Evolutionary conservation across 2,888 invertebrate genomes (phyloP).

Genomic region (Acanthococcus lagerstroemiae): DNA sequence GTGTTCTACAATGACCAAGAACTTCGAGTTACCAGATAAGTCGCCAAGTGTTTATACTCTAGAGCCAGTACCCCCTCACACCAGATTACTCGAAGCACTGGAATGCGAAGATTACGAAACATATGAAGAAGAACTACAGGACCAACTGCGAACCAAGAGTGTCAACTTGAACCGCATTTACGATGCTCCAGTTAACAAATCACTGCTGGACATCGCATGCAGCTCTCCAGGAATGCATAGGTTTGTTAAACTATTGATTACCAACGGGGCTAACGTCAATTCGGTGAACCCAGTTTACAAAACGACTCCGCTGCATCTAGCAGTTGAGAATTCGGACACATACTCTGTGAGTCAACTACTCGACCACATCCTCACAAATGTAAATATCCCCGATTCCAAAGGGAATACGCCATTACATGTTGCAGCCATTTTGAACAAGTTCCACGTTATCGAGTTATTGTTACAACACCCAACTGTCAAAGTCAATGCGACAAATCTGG

Average conservation of each 20-base stretch:
- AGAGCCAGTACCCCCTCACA: slow-evolving; percentile 40
- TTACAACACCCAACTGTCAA: slow-evolving; percentile 39
- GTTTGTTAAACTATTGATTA: slow-evolving; percentile 50
- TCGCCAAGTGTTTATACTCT: no score
- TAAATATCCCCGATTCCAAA: slow-evolving; percentile 45
- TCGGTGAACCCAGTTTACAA: slow-evolving; percentile 48
- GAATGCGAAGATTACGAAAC: slow-evolving; percentile 46
- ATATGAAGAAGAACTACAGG: slow-evolving; percentile 46
- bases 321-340: slow-evolving; percentile 48
- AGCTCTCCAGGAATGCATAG: slow-evolving; percentile 45
- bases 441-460: slow-evolving; percentile 37
- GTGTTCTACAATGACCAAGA: not conserved
- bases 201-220: slow-evolving; percentile 51
- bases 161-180: slow-evolving; percentile 48
- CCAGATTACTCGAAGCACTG: slow-evolving; percentile 46
- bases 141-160: slow-evolving; percentile 39
- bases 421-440: slow-evolving; percentile 46
- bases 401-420: slow-evolving; percentile 48
- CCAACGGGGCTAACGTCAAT: slow-evolving; percentile 53
- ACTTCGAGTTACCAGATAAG: not conserved
- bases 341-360: slow-evolving; percentile 45
- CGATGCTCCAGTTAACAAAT: slow-evolving; percentile 50
- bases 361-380: slow-evolving; percentile 42
- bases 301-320: slow-evolving; percentile 57
- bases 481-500: slow-evolving; percentile 39